Base-by-base conservation (phyloP, 2,797 vertebrate genomes). In the Centroberyx gerrardi region DNA sequence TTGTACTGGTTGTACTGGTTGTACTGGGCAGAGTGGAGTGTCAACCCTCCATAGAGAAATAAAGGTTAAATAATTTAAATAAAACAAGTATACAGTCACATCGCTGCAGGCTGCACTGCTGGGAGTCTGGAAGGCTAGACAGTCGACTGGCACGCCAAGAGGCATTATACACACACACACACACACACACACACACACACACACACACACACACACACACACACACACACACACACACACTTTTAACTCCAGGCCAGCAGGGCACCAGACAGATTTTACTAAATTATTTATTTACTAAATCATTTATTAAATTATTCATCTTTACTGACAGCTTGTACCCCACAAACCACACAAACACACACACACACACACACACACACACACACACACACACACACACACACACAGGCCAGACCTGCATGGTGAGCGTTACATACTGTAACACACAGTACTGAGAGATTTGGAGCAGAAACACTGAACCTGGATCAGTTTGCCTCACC, bases 21-120 rank as follows among this genome's bases (percentile, higher is more conserved):
- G 22, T 33, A 3, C 33, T 33, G 33, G 33, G 33, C 33, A 33
- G 33, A 7, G 33, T 33, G 33, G 33, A 33, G 33, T 0, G 10
- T 33, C 27, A 10, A 56, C 33, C 14, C 55, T 58, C 33, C 14
- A 44, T 5, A 38, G 40, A 5, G 17, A 68, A 60, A 46, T 59
- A 66, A 67, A n/a, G 64, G 56, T 65, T 82, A 62, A 80, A 74
- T 58, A 61, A 71, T 54, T 49, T 29, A 72, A 71, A 56, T 0
- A 55, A 55, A 28, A 40, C 31, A 29, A 7, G 17, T 5, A 5
- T 44, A 29, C 0, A 29, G 64, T 62, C 10, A 18, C 28, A 1
- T 18, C n/a, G 44, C 69, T 56, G 12, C 54, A 33, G 40, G 52
- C 3, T 29, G 18, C 3, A 44, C 18, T 53, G 31, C 6, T 27